phyloP scores from a whole-genome alignment of 2,797 vertebrate genomes.

The Erithacus rubecula region DNA sequence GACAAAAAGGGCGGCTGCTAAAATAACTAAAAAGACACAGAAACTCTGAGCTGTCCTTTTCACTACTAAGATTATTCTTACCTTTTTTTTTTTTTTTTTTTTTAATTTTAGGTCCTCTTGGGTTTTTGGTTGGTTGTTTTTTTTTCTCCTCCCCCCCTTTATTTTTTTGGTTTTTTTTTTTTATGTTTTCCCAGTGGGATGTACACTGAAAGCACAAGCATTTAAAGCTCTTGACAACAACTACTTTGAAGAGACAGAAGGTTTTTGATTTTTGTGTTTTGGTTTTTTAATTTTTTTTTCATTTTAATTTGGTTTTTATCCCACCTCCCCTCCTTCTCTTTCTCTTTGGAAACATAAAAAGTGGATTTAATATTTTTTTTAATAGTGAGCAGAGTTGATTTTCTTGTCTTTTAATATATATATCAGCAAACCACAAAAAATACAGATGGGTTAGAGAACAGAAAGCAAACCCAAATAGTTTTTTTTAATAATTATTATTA shows the following conservation, averaged over 20 bases:
- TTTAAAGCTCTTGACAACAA: conserved; percentile 65
- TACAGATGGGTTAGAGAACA: conserved; percentile 68
- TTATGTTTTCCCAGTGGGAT: conserved; percentile 41
- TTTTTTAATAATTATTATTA: conserved; percentile 75
- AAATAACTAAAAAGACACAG: conserved; percentile 68
- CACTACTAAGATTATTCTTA: conserved; percentile 70
- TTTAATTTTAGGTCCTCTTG: conserved; percentile 57
- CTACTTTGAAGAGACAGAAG: conserved; percentile 51
- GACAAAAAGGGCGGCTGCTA: conserved; percentile 85
- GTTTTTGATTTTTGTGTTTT: conserved; percentile 38
- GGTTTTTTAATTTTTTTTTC: neutral
- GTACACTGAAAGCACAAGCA: conserved; percentile 75
- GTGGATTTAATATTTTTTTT: conserved; percentile 66
- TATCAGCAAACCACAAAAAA: conserved; percentile 65
- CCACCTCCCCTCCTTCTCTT: conserved; percentile 33
- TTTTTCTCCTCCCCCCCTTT: fast-evolving
- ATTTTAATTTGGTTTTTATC: conserved; percentile 40
- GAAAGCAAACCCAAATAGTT: conserved; percentile 63
- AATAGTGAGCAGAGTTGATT: conserved; percentile 75
- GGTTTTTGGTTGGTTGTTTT: neutral
- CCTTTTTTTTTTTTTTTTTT: conserved; percentile 38
- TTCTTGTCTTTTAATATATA: conserved; percentile 73
- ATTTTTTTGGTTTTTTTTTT: neutral
- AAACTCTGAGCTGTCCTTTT: conserved; percentile 70
- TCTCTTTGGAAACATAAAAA: conserved; percentile 65